Evolutionary conservation across 2,113 vertebrate genomes (phyloP), one percentile per base, ranked within the genome.

Genomic region (Dipodomys ordii): DNA sequence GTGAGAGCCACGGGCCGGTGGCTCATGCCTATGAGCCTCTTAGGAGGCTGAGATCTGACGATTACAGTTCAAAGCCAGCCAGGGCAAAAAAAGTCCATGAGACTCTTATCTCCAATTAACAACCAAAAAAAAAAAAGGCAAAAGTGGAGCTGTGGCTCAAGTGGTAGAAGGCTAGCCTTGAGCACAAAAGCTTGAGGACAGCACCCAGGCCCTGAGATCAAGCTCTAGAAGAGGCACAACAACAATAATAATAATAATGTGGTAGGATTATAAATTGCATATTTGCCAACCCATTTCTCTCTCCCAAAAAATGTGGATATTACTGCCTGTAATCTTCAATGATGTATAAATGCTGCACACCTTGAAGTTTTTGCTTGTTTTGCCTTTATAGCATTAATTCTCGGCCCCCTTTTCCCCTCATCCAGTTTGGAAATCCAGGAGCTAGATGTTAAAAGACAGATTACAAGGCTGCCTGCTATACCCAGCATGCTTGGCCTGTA

Each of bases 381-480:
- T 73, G 32, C 39, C 44, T 80, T 91, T 77, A 23, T 82, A 28
- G 27, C 67, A 49, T 89, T 77, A 62, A 77, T 64, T 79, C 3
- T 78, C 73, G n/a, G 35, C 27, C 39, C 57, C 35, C 25, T 2
- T 28, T 44, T 12, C 1, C 3, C 39, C 4, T 7, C 16, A 22
- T 28, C 28, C 13, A 64, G 18, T 95, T 81, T 94, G 18, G 46
- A 90, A 95, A 95, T 83, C 69, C 76, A 62, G 44, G 39, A 79
- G 64, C 32, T 64, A 86, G 23, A 83, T 23, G 28, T 28, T 93
- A 78, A 87, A 7, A 69, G 64, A 30, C 15, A 62, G 22, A 49
- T 25, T 68, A 69, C 46, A 68, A 62, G 69, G 35, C 32, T 85
- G 35, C 53, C 25, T 69, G 57, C 32, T 60, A 88, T 62, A 71